Conservation (phyloP, 30 jellyfish, hydroid and myxozoan genomes). For the Pseudorhiza aurosa region DNA sequence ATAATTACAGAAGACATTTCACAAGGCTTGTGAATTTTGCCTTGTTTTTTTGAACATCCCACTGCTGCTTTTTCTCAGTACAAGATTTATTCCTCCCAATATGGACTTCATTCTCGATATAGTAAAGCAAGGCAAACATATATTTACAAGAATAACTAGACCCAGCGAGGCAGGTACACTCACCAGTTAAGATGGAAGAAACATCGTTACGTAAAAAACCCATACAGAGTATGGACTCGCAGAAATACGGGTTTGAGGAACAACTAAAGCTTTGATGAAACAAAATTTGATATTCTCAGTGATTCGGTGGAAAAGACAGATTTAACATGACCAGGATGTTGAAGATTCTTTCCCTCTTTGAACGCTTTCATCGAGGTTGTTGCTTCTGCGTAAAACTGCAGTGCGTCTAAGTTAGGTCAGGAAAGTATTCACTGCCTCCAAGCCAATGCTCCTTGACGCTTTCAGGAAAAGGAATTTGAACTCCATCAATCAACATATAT, state of each 20-base stretch:
- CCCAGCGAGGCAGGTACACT: constrained; percentile 47
- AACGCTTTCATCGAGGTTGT: constrained; percentile 35
- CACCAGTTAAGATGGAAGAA: constrained; percentile 28
- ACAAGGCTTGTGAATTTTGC: constrained; percentile 20
- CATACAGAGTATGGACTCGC: constrained; percentile 51
- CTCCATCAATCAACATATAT: no score
- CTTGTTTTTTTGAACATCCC: constrained; percentile 26
- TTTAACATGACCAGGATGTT: constrained; percentile 32
- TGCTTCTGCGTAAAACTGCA: constrained; percentile 13
- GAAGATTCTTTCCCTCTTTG: constrained; percentile 50
- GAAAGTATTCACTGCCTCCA: constrained; percentile 36
- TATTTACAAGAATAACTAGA: constrained; percentile 13
- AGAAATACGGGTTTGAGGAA: constrained; percentile 39
- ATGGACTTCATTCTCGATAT: constrained; percentile 12
- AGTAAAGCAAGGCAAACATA: constrained; percentile 21
- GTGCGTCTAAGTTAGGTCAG: constrained; percentile 12
- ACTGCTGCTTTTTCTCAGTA: constrained; percentile 39
- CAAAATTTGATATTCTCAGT: constrained; percentile 23
- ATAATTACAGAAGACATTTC: constrained; percentile 7
- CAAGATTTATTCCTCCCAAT: constrained; percentile 30
- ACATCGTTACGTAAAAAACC: constrained; percentile 36
- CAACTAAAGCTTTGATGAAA: constrained; percentile 43
- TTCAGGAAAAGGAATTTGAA: constrained; percentile 41
- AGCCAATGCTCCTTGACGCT: constrained; percentile 11
- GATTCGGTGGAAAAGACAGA: constrained; percentile 4